phyloP scores from a whole-genome alignment of 1,140 invertebrate species.

The Samia ricini region DNA sequence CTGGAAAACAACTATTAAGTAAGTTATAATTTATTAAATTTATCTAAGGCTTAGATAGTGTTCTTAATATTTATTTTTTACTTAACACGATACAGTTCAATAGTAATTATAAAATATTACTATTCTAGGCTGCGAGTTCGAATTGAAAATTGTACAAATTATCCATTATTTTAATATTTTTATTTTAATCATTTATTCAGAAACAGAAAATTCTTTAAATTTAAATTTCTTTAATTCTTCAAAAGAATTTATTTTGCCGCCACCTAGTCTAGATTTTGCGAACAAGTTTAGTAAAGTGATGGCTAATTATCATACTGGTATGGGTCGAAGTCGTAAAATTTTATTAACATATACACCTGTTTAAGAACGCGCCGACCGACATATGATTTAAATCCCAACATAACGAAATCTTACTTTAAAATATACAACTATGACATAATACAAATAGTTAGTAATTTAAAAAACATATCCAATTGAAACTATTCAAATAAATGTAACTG shows the following conservation, averaged over 20 bases:
- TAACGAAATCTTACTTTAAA: not conserved
- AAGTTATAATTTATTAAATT: conserved; percentile 41
- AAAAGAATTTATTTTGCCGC: conserved; percentile 34
- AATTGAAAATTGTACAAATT: too few species aligned
- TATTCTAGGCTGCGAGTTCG: not conserved
- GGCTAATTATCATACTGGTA: conserved; percentile 60
- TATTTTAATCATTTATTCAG: not conserved
- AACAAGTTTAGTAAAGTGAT: conserved; percentile 43
- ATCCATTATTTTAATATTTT: not conserved
- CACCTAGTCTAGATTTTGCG: conserved; percentile 61
- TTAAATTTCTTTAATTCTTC: not conserved
- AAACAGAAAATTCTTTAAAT: not conserved
- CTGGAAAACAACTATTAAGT: conserved; percentile 66
- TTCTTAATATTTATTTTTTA: too few species aligned
- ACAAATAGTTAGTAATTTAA: not conserved
- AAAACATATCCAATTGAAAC: not conserved
- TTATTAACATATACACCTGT: conserved; percentile 66
- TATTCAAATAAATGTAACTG: conserved; percentile 8
- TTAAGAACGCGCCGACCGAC: conserved; percentile 50
- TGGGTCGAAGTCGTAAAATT: conserved; percentile 64
- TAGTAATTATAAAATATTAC: too few species aligned
- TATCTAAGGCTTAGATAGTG: not conserved
- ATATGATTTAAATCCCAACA: conserved; percentile 48
- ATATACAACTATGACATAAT: not conserved
- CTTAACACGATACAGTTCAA: too few species aligned